These are phyloP conservation scores for Calliopum simillimum DNA, from an alignment of 2,888 invertebrate species.

Conservation along the genomic window DNA sequence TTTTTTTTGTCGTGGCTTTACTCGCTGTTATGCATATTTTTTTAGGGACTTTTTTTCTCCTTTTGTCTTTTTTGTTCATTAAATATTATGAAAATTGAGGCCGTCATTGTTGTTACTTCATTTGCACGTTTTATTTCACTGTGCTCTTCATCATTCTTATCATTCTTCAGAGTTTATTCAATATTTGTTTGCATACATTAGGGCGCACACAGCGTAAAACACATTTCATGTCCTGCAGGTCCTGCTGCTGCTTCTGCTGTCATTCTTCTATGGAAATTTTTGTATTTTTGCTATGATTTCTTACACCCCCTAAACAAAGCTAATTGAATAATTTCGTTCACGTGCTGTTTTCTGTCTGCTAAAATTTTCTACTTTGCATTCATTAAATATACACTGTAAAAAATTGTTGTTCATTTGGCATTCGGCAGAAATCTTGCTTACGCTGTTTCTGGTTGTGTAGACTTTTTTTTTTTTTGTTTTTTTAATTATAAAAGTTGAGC, in stretches of 20 bases:
- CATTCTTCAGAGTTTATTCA: neutral
- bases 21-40: neutral
- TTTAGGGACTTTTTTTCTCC: too few relatives aligned
- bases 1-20: neutral
- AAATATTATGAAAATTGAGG: too few relatives aligned
- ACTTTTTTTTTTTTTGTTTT: too few relatives aligned
- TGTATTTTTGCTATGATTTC: neutral
- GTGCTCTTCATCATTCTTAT: too few relatives aligned
- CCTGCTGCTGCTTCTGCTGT: constrained; percentile 2
- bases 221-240: too few relatives aligned
- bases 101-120: too few relatives aligned
- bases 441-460: too few relatives aligned
- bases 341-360: constrained; percentile 11
- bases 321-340: constrained; percentile 23
- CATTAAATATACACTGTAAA: neutral
- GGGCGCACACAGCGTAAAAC: neutral
- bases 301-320: constrained; percentile 10
- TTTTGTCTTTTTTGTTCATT: too few relatives aligned
- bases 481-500: too few relatives aligned
- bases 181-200: constrained; percentile 28
- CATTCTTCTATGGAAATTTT: neutral
- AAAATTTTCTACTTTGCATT: neutral
- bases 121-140: too few relatives aligned
- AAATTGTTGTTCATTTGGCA: neutral
- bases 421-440: too few relatives aligned